A percentile compares a stretch with the other conserved stretches of the same genome.
Conservation (phyloP, 2,113 vertebrate genomes). For the Catharus minimus region DNA sequence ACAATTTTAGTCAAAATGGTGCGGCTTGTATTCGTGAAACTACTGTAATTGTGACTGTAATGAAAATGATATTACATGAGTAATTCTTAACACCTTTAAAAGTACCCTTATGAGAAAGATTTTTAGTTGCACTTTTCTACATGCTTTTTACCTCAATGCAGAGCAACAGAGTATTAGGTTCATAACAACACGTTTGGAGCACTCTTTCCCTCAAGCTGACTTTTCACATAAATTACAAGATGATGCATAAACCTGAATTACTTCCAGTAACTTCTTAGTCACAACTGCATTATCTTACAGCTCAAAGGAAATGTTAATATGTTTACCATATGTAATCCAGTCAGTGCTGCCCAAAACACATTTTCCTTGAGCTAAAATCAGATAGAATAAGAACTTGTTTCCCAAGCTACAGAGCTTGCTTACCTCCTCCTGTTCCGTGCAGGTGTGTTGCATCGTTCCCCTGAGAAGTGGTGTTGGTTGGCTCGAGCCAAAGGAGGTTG, state of each 20-base stretch:
- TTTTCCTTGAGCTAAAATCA: background rate
- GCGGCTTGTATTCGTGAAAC: no score
- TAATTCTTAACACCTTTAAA: background rate
- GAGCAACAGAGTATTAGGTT: background rate
- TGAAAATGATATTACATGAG: background rate
- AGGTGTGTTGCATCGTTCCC: conserved; percentile 92
- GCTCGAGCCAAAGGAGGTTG: conserved; percentile 86
- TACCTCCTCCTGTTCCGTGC: conserved; percentile 95
- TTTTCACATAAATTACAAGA: background rate
- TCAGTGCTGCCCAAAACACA: background rate
- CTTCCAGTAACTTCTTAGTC: background rate
- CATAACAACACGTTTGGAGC: background rate
- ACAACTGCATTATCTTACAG: background rate
- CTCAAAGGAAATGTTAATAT: background rate
- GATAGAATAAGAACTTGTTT: background rate
- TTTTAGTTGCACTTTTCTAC: background rate
- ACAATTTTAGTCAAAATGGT: no score
- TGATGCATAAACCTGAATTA: background rate
- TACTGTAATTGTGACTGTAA: background rate
- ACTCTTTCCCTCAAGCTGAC: background rate
- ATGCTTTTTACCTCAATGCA: background rate
- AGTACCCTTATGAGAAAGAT: background rate
- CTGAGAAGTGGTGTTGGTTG: conserved; percentile 89
- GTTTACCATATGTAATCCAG: background rate
- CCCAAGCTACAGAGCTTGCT: background rate